A percentile compares a stretch with the other conserved stretches of the same genome.
phyloP scores from a whole-genome alignment of 2,888 invertebrate genomes.

The Heliconius aoede region DNA sequence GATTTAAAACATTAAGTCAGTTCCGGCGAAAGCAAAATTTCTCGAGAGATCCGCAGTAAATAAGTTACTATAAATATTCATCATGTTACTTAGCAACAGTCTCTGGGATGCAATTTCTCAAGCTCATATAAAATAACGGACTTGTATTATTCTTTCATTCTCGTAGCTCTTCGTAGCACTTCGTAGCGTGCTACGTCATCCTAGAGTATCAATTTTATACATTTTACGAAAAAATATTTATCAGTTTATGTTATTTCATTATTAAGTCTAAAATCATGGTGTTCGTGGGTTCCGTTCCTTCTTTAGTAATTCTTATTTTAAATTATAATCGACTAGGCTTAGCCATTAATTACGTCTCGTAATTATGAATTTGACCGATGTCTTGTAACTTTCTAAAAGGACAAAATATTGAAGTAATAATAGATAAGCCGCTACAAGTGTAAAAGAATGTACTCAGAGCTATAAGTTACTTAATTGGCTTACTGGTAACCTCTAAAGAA shows the following conservation, averaged over 20 bases:
- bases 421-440: too few species aligned
- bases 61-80: slow-evolving; percentile 21
- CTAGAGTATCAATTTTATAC: not conserved
- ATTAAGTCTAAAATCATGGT: too few species aligned
- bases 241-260: not conserved
- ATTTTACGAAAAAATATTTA: not conserved
- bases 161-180: slow-evolving; percentile 28
- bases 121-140: slow-evolving; percentile 25
- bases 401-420: too few species aligned
- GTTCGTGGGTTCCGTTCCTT: too few species aligned
- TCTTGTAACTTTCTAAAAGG: too few species aligned
- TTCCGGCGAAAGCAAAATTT: slow-evolving; percentile 14
- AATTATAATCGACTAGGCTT: too few species aligned
- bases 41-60: slow-evolving; percentile 16
- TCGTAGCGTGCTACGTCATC: slow-evolving; percentile 23
- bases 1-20: not conserved
- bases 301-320: too few species aligned
- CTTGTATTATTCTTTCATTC: slow-evolving; percentile 35
- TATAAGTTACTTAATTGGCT: too few species aligned
- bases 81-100: slow-evolving; percentile 3
- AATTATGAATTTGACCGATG: too few species aligned
- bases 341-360: too few species aligned
- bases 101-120: slow-evolving; percentile 19
- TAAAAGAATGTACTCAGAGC: too few species aligned
- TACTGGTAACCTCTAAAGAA: too few species aligned